Base-by-base conservation (phyloP, 2,113 vertebrate genomes). In the Trematomus loennbergii region DNA sequence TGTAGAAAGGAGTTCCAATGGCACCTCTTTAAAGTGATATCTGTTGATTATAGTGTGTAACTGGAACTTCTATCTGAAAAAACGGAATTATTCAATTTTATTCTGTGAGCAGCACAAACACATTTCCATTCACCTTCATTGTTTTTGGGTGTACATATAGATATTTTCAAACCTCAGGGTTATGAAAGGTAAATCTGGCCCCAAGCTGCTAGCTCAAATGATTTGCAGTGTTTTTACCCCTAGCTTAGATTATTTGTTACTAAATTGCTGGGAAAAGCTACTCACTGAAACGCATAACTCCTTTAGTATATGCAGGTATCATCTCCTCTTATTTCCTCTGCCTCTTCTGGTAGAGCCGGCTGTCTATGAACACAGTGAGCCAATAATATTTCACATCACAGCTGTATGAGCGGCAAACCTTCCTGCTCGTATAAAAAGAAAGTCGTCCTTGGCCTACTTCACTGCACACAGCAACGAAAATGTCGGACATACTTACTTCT, bases 371-470 rank as follows among this genome's bases (percentile, higher is more conserved):
- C 48, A n/a, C 20, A 49, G 11, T 4, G 12, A 82, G 22, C 80
- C 74, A 79, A 72, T 83, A 66, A 52, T 57, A 52, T 79, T 62
- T 72, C 63, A 66, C 58, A 36, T 78, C 70, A 57, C 65, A 62
- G 63, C 57, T 49, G 74, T 58, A 40, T 58, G 61, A 66, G 72
- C 63, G 9, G 65, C 29, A 20, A 72, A 72, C 16, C 46, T 40
- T 79, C 72, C 62, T 62, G 78, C 66, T 52, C 17, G 9, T 52
- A 63, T 48, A 76, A 52, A 54, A 11, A 81, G 62, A 78, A 73
- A 78, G 55, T 69, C 62, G 60, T 65, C 79, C 78, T 75, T 81
- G 81, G 69, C 29, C 49, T 54, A 84, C 43, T 82, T 86, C 72
- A 75, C 85, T 61, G 76, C 81, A 85, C 81, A 86, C 79, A 20